Conservation (phyloP, 2,113 vertebrate genomes). For the Prunella himalayana region DNA sequence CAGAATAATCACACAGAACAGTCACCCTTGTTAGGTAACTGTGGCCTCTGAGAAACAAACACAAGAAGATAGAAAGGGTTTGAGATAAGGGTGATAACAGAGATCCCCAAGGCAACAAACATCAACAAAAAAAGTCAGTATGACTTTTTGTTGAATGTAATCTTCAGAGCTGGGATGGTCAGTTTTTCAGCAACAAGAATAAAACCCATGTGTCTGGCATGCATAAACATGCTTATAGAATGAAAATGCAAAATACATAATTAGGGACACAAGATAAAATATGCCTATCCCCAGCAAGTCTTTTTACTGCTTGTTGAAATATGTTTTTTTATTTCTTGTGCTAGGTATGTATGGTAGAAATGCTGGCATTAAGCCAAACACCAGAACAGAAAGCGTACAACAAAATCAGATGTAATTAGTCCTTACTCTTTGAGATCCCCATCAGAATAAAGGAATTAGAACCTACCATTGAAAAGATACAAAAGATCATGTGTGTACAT, state of each 20-base stretch:
- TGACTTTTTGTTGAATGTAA: background rate
- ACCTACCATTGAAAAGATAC: background rate
- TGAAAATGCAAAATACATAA: background rate
- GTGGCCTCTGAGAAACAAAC: background rate
- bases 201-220: background rate
- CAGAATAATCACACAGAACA: background rate
- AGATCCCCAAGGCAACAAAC: background rate
- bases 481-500: background rate
- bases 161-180: background rate
- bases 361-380: background rate
- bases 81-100: background rate
- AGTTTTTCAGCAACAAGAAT: background rate
- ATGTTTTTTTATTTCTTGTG: background rate
- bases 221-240: background rate
- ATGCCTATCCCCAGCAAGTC: fast-evolving
- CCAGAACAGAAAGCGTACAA: background rate
- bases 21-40: background rate
- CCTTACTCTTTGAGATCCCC: background rate
- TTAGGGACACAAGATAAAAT: background rate
- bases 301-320: background rate
- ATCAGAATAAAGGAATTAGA: background rate
- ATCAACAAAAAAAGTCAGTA: background rate
- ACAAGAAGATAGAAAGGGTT: background rate
- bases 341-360: background rate
- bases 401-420: background rate